Base-by-base conservation (phyloP, 2,113 vertebrate genomes). In the Channa argus region DNA sequence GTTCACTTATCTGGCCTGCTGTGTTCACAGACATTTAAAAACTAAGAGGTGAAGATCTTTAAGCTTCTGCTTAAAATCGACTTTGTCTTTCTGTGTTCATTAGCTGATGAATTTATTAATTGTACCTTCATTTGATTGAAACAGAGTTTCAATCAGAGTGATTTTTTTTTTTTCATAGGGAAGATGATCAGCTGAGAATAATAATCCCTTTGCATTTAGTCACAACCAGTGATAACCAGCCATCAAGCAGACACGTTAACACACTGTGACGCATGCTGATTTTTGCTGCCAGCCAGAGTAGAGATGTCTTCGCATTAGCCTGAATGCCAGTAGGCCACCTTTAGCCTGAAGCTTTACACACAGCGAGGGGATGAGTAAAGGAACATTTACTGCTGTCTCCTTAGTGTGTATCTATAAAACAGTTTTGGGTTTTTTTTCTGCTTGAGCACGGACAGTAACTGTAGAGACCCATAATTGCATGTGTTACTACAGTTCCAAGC, bases 271-370 rank as follows among this genome's bases (percentile, higher is more conserved):
- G 60, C 50, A 45, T 24, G 39, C 13, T 24, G 24, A 43, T 45
- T 50, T 59, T 80, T 80, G 71, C 74, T 58, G 52, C 10, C 43
- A 67, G 72, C 78, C 71, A 65, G 44, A 62, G 41, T 82, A 63
- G 77, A 71, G 60, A 79, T 71, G 68, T 59, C n/a, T 46, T 13
- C 45, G 50, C 64, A 56, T 43, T 41, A 58, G 34, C 76, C 43
- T 3, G 8, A 79, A 60, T 15, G 58, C 38, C 58, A 70, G 66
- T 41, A 49, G 1, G 46, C 59, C 71, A 79, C 70, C 58, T 84
- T 80, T 61, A 64, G 50, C 64, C 63, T 64, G 5, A 56, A 41
- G 50, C 50, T 75, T 59, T 52, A 49, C 34, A 54, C 65, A 34
- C 11, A 53, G 47, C 5, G 33, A 60, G 14, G 24, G 54, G 37